phyloP scores from a whole-genome alignment of 2,888 invertebrate species.

The Pasiphila rectangulata region DNA sequence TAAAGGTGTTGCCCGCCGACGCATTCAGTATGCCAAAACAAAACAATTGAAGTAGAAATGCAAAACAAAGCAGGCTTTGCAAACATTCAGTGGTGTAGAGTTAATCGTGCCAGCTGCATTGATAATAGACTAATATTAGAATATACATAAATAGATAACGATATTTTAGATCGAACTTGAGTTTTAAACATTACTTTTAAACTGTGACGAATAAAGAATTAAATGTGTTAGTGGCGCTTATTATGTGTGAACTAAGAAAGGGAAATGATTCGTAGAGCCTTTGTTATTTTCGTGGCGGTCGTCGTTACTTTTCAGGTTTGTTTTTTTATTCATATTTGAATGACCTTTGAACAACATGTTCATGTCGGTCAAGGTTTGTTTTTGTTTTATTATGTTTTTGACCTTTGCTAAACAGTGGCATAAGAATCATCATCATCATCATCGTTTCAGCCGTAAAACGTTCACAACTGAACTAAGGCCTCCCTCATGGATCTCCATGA shows the following conservation, averaged over 20 bases:
- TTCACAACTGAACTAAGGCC: too few relatives aligned
- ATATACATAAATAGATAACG: constrained; percentile 9
- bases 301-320: constrained; percentile 63
- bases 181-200: too few relatives aligned
- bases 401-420: too few relatives aligned
- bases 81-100: constrained; percentile 47
- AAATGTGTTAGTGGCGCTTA: constrained; percentile 46
- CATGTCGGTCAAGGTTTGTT: too few relatives aligned
- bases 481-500: too few relatives aligned
- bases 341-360: too few relatives aligned
- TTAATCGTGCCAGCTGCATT: constrained; percentile 40
- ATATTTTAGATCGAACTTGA: not conserved
- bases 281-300: constrained; percentile 53
- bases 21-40: constrained; percentile 48
- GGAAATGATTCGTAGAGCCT: constrained; percentile 62
- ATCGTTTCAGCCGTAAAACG: too few relatives aligned
- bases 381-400: too few relatives aligned
- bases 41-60: constrained; percentile 52
- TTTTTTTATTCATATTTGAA: constrained; percentile 12
- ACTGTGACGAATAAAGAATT: too few relatives aligned
- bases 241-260: constrained; percentile 45
- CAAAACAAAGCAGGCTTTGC: constrained; percentile 51
- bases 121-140: not conserved
- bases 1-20: too few relatives aligned
- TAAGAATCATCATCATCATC: too few relatives aligned